A percentile compares a stretch with the other conserved stretches of the same genome.
Evolutionary conservation across 1,140 invertebrate species (phyloP).

Genomic region (Ctenoplectra terminalis): DNA sequence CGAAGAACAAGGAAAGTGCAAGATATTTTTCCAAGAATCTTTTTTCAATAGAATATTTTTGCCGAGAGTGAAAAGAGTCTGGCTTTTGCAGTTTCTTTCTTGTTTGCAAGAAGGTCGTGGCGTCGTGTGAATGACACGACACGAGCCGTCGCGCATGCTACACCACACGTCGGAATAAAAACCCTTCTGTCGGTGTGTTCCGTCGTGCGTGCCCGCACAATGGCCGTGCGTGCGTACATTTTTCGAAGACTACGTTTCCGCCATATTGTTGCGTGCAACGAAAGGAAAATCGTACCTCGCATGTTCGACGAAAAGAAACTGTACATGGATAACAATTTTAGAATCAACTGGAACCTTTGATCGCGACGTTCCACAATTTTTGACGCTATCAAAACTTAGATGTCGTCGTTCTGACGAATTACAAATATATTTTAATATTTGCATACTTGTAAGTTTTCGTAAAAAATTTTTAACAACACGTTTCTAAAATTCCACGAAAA

Average conservation of each 20-base stretch:
- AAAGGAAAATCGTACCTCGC: no score
- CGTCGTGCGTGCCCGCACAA: conserved; percentile 48
- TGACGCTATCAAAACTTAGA: no score
- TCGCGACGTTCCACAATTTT: no score
- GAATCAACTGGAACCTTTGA: not conserved
- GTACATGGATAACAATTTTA: not conserved
- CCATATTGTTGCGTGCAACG: not conserved
- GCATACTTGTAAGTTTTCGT: no score
- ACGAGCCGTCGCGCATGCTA: conserved; percentile 11
- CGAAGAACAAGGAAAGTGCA: not conserved
- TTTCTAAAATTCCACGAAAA: not conserved
- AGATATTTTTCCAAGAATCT: not conserved
- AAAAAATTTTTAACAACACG: not conserved
- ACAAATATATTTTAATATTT: no score
- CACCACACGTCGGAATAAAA: conserved; percentile 39
- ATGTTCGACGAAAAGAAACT: not conserved
- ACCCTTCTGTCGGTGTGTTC: conserved; percentile 26
- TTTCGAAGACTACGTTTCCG: conserved; percentile 12
- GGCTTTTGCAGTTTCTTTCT: conserved; percentile 11
- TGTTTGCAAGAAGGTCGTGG: not conserved
- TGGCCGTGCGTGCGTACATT: conserved; percentile 37
- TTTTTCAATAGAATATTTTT: not conserved
- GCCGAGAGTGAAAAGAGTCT: not conserved
- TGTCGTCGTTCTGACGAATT: no score
- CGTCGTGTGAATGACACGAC: conserved; percentile 22